Conservation (phyloP, 2,113 vertebrate genomes). For the Sorex fumeus region DNA sequence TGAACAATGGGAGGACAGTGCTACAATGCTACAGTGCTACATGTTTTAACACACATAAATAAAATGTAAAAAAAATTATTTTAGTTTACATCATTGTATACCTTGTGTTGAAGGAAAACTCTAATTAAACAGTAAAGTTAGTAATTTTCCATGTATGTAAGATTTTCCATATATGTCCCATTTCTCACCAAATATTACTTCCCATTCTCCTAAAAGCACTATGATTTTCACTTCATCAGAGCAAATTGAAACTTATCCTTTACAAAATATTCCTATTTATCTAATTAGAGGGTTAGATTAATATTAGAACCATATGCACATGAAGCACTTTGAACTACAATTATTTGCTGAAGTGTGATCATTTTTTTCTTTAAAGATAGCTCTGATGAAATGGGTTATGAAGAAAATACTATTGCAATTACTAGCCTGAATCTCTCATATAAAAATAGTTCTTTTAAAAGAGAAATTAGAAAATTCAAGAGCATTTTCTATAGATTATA, state of each 20-base stretch:
- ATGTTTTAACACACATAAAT: neutral
- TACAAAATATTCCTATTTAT: neutral
- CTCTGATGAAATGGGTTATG: neutral
- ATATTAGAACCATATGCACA: neutral
- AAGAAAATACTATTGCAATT: slow-evolving; percentile 1
- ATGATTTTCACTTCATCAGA: neutral
- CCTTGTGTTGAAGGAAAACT: neutral
- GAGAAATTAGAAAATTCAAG: neutral
- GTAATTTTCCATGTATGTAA: neutral
- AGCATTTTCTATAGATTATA: slow-evolving; percentile 30
- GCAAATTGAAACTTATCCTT: neutral
- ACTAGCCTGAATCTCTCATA: neutral
- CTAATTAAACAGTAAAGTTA: neutral
- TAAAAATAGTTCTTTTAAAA: slow-evolving; percentile 15
- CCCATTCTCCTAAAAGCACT: neutral
- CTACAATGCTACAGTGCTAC: too few relatives aligned
- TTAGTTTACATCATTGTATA: neutral
- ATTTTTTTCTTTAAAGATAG: neutral
- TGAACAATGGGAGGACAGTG: too few relatives aligned
- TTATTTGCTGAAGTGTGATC: neutral
- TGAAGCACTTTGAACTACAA: neutral
- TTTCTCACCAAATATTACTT: neutral
- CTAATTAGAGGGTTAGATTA: neutral
- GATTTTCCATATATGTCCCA: neutral
- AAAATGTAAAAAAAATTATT: neutral